These are phyloP conservation scores for Eclectus roratus DNA, from an alignment of 2,113 vertebrate species.

Conservation along the genomic window DNA sequence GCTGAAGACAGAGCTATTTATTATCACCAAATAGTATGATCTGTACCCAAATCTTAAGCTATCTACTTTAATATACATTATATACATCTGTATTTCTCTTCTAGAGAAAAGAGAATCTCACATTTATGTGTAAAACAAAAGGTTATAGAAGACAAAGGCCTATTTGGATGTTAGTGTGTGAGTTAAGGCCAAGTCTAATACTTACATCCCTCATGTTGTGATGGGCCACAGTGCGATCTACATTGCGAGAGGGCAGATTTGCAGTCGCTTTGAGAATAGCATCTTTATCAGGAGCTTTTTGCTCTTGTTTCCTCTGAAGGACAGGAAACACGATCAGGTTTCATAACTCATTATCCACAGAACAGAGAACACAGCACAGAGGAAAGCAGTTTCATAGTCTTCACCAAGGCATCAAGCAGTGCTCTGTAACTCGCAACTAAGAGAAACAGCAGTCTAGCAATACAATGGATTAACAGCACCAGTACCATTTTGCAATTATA, in stretches of 20 bases:
- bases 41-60: neutral
- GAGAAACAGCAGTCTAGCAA: neutral
- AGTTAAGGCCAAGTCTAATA: neutral
- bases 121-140: neutral
- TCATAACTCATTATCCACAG: neutral
- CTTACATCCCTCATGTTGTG: conserved; percentile 94
- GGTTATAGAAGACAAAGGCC: neutral
- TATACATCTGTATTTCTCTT: neutral
- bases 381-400: neutral
- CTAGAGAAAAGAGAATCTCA: accelerated
- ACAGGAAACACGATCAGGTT: neutral
- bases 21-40: accelerated
- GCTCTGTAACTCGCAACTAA: neutral
- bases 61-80: neutral
- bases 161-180: accelerated
- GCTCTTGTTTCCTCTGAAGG: conserved; percentile 91
- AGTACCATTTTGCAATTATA: neutral
- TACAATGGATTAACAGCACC: neutral
- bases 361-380: neutral
- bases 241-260: conserved; percentile 80
- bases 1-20: neutral
- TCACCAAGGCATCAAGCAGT: neutral
- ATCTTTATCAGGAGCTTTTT: conserved; percentile 95
- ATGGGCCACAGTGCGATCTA: conserved; percentile 86
- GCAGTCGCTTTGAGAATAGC: conserved; percentile 92